These are phyloP conservation scores for Siphlonurus alternatus DNA, from an alignment of 2,888 invertebrate species.

Conservation along the genomic window DNA sequence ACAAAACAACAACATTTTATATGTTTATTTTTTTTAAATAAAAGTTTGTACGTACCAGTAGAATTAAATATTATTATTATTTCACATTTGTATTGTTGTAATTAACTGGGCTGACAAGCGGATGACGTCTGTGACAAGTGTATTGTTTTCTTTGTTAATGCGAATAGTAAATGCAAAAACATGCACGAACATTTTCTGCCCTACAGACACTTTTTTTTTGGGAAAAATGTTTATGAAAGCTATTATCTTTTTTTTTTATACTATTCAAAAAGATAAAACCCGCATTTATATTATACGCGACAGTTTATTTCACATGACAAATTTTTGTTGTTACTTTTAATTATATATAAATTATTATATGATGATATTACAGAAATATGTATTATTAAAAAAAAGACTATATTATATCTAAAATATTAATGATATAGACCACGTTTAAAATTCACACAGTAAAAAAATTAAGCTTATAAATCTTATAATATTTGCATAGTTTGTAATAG, in stretches of 20 bases:
- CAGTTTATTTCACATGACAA: neutral
- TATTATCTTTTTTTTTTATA: neutral
- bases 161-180: neutral
- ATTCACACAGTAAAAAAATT: too few relatives aligned
- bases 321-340: neutral
- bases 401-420: too few relatives aligned
- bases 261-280: neutral
- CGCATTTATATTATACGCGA: neutral
- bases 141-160: neutral
- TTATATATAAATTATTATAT: neutral
- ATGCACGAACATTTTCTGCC: neutral
- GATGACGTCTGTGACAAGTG: neutral
- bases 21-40: too few relatives aligned
- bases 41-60: too few relatives aligned
- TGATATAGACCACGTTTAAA: too few relatives aligned
- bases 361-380: neutral
- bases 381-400: too few relatives aligned
- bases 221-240: neutral
- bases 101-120: neutral
- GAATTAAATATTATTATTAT: neutral
- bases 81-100: neutral
- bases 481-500: too few relatives aligned
- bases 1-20: too few relatives aligned
- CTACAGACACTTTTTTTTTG: neutral
- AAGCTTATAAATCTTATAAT: too few relatives aligned